Evolutionary conservation across 2,888 invertebrate genomes (phyloP).

Genomic region (Torymus aiolomorphi): DNA sequence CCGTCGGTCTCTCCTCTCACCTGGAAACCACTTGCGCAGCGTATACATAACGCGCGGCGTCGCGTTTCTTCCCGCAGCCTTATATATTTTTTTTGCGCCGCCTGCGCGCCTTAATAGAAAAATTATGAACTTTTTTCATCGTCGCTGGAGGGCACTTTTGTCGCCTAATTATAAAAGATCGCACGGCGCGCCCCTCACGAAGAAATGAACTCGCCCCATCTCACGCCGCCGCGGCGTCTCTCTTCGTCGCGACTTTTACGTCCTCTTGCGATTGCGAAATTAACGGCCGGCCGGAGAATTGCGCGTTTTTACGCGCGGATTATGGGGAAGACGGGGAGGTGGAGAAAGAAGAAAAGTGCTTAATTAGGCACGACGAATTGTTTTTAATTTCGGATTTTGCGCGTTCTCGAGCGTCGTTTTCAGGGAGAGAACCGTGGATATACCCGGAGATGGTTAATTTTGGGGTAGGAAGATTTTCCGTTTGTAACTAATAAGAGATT

Average conservation of each 20-base stretch:
- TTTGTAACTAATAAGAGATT: no score
- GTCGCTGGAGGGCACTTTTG: constrained; percentile 70
- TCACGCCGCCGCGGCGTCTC: background rate
- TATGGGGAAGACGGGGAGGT: no score
- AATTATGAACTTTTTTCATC: constrained; percentile 73
- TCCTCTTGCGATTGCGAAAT: constrained; percentile 28
- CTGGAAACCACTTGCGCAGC: background rate
- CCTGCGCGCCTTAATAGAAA: constrained; percentile 72
- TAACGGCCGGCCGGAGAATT: constrained; percentile 7
- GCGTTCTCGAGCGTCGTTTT: background rate
- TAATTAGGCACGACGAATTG: constrained; percentile 45
- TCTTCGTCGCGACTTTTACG: constrained; percentile 13
- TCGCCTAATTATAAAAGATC: constrained; percentile 63
- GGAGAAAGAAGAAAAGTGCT: constrained; percentile 5
- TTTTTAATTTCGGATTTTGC: constrained; percentile 42
- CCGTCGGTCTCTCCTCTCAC: no score
- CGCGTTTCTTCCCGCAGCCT: background rate
- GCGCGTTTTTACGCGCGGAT: no score
- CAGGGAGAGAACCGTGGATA: no score
- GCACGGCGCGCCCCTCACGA: constrained; percentile 44
- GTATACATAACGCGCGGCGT: background rate
- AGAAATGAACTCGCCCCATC: constrained; percentile 51
- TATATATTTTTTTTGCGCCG: constrained; percentile 24
- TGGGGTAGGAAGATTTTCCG: no score
- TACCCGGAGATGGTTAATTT: no score